These are phyloP conservation scores for Dryoscopus gambensis DNA, from an alignment of 2,113 vertebrate species.

Conservation along the genomic window DNA sequence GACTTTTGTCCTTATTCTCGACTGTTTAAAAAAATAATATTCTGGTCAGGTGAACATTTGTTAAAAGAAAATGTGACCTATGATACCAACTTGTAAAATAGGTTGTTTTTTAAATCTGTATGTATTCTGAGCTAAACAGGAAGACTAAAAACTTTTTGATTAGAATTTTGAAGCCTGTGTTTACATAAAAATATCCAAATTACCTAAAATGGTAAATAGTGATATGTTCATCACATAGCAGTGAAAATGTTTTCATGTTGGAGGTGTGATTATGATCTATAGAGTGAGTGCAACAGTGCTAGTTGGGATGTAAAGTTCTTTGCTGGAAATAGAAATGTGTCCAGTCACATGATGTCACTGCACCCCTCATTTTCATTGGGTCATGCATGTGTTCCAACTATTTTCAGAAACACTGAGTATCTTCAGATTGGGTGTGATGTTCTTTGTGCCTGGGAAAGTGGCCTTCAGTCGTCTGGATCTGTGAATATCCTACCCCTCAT, in stretches of 20 bases:
- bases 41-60: background rate
- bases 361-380: background rate
- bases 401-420: background rate
- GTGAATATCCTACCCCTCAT: background rate
- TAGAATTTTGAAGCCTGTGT: background rate
- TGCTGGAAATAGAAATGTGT: background rate
- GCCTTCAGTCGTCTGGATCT: background rate
- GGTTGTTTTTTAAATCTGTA: background rate
- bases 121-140: background rate
- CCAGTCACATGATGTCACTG: background rate
- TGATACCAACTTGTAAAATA: background rate
- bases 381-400: background rate
- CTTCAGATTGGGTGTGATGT: background rate
- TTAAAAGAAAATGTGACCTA: background rate
- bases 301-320: background rate
- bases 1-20: background rate
- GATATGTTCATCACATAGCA: background rate
- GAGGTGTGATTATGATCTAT: background rate
- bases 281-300: background rate
- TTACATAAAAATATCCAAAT: background rate
- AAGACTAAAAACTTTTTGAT: background rate
- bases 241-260: background rate
- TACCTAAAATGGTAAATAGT: background rate
- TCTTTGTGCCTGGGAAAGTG: background rate
- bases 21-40: background rate